Base-by-base conservation (phyloP, 1,140 invertebrate species). In the Mycetomoellerius zeteki region DNA sequence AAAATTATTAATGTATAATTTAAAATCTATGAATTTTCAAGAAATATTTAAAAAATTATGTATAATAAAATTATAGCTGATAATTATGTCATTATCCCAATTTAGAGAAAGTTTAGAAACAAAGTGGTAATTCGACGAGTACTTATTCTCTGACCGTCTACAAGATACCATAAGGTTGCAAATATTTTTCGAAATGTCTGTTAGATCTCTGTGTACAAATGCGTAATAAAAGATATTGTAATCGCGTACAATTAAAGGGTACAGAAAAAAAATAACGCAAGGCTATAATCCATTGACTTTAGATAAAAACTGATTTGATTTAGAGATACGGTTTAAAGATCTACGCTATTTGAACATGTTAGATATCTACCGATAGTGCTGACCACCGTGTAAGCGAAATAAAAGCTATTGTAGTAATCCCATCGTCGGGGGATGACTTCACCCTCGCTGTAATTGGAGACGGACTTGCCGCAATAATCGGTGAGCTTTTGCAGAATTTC, bases 371-470 rank as follows among this genome's bases (percentile, higher is more conserved):
- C 98, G 88, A 99, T 98, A 7, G 99, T 99, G 92, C 98, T 99
- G 89, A 99, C 97, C 6, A 99, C 98, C 0, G 98, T 99, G 89
- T 99, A 98, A 24, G 98, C 97, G 93, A 99, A 99, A 95, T 99
- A 99, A 90, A 99, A 97, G 0, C 98, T 97, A 94, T 99, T 98
- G 92, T 99, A 99, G 94, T 98, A 99, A 91, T 98, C 98, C 98
- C 98, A 99, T 88, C 96, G 96, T 0, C 37, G 96, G 94, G 0
- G 95, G 95, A 10, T 97, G 0, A 95, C 94, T 62, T 97, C 96
- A 85, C 96, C 96, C 0, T 96, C 96, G 14, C 96, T 96, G 60
- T 96, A 95, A 89, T 96, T 96, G 86, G 96, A 96, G 85, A 98
- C 96, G 0, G 97, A 96, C 88, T 97, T 97, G 5, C 96, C 97